Percentiles rank a stretch among this genome's conserved stretches.
Evolutionary conservation across 2,797 vertebrate genomes (phyloP).

Genomic region (Natrix natrix): DNA sequence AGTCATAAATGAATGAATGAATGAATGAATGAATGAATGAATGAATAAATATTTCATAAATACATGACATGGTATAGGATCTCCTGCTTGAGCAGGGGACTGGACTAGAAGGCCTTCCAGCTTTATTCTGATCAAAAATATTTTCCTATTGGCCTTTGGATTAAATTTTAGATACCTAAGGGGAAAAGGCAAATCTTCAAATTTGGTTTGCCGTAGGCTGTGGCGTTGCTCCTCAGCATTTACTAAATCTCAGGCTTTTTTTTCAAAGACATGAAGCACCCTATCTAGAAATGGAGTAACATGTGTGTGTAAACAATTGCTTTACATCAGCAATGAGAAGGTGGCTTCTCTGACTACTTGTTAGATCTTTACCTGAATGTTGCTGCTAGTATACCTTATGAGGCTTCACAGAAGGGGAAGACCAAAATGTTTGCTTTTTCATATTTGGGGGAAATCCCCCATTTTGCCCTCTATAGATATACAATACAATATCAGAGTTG

Average conservation of each 20-base stretch:
- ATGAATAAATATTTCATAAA: too few relatives aligned
- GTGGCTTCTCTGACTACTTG: not conserved
- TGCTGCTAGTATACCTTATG: not conserved
- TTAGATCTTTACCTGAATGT: not conserved
- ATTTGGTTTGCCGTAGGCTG: not conserved
- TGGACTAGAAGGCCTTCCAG: too few relatives aligned
- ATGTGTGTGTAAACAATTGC: not conserved
- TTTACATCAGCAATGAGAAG: not conserved
- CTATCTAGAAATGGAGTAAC: not conserved
- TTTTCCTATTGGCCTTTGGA: not conserved
- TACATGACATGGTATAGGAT: too few relatives aligned
- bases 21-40: too few relatives aligned
- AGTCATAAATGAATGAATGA: not conserved
- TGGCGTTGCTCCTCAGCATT: not conserved
- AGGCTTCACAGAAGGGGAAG: not conserved
- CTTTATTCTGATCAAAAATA: not conserved
- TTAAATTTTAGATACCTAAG: not conserved
- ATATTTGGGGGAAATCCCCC: not conserved
- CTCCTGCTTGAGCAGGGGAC: too few relatives aligned
- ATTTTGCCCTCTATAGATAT: not conserved
- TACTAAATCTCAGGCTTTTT: not conserved
- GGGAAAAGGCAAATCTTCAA: not conserved
- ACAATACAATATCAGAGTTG: too few relatives aligned
- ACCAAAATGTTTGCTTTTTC: not conserved
- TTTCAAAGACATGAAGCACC: not conserved